Conservation (phyloP, 1,140 invertebrate genomes). For the Neocloeon triangulifer region DNA sequence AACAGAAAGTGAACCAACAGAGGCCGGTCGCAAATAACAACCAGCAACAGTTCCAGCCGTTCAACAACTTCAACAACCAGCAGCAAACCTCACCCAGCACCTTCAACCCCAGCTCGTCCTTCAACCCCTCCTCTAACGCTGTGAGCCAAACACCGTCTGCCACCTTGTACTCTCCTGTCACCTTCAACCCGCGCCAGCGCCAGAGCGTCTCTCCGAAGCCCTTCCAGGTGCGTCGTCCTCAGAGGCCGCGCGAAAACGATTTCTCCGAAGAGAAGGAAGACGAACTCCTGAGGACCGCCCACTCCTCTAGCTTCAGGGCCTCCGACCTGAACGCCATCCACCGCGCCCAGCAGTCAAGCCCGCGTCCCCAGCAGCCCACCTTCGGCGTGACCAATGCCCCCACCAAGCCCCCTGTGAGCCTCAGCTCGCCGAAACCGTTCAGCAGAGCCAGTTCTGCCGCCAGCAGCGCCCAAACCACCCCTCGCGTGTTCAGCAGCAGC, state of each 20-base stretch:
- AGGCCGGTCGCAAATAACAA: slow-evolving; percentile 13
- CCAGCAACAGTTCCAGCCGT: slow-evolving; percentile 17
- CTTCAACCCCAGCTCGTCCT: slow-evolving; percentile 11
- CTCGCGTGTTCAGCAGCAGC: slow-evolving; percentile 15
- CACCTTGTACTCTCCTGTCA: slow-evolving; percentile 9
- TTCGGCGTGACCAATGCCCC: slow-evolving; percentile 10
- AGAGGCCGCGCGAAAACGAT: no score
- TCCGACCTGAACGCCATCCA: background rate
- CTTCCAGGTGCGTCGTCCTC: no score
- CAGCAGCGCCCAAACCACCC: slow-evolving; percentile 17
- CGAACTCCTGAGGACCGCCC: slow-evolving; percentile 1
- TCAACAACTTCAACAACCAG: slow-evolving; percentile 15
- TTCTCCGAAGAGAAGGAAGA: background rate
- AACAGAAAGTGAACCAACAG: slow-evolving; percentile 16
- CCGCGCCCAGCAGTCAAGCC: background rate
- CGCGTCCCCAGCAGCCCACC: background rate
- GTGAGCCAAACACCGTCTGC: background rate
- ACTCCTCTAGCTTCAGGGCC: background rate
- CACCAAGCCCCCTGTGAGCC: slow-evolving; percentile 12
- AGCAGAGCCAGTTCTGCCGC: slow-evolving; percentile 24
- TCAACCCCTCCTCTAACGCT: background rate
- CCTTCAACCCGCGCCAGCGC: background rate
- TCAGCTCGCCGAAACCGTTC: slow-evolving; percentile 19
- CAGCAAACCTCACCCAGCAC: slow-evolving; percentile 14
- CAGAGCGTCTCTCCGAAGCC: background rate